Evolutionary conservation across 92 coral and sea anemone species (phyloP).

Genomic region (Zoanthus sansibaricus): DNA sequence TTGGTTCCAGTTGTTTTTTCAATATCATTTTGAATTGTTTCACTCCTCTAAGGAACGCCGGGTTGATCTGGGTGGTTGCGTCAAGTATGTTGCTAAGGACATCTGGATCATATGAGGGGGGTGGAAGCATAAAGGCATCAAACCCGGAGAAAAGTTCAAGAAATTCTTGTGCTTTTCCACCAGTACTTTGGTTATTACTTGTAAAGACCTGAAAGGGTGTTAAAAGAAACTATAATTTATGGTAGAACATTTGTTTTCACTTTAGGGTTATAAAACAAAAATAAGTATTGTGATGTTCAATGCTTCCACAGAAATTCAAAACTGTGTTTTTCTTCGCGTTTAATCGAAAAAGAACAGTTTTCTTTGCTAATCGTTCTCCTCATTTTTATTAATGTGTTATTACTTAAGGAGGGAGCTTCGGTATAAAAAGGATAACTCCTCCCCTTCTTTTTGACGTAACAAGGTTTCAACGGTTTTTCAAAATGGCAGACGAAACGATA

Average conservation of each 20-base stretch:
- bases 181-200: neutral
- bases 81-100: slow-evolving; percentile 24
- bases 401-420: too few relatives aligned
- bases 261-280: neutral
- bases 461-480: too few relatives aligned
- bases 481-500: too few relatives aligned
- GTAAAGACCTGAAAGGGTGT: slow-evolving; percentile 4
- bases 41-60: slow-evolving; percentile 20
- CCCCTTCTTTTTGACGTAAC: too few relatives aligned
- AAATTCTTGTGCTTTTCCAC: slow-evolving; percentile 19
- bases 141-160: slow-evolving; percentile 42
- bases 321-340: too few relatives aligned
- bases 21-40: slow-evolving; percentile 2
- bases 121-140: slow-evolving; percentile 36
- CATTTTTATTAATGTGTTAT: too few relatives aligned
- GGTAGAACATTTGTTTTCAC: neutral
- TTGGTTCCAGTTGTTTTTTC: slow-evolving; percentile 5
- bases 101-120: slow-evolving; percentile 35
- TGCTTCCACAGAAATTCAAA: too few relatives aligned
- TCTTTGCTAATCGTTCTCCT: too few relatives aligned
- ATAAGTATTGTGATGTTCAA: too few relatives aligned
- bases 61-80: neutral
- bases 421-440: too few relatives aligned
- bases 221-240: neutral
- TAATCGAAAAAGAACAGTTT: too few relatives aligned